Evolutionary conservation across 2,888 invertebrate genomes (phyloP), one percentile per base, ranked within the genome.

Genomic region (Melinopterus prodromus): DNA sequence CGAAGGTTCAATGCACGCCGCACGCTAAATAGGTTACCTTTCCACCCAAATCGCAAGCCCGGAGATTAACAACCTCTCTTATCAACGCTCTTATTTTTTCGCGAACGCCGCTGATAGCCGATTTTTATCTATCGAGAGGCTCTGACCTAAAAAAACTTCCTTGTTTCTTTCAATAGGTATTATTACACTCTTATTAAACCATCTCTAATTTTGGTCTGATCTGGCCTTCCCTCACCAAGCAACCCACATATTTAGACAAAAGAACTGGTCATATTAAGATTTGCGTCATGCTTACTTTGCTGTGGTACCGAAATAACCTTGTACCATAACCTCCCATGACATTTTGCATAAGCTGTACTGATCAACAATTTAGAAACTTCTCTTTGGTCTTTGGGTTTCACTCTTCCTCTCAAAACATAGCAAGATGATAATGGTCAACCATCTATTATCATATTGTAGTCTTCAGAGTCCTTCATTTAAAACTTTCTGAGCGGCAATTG

Each of bases 21-120:
- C 84, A 83, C 83, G 86, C 85, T 87, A 90, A 89, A 89, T 89
- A 88, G 90, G 90, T 89, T 90, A 88, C 88, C 88, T 88, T 87
- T 86, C 85, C 85, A 84, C 85, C 82, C 82, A 82, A 81, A 53
- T 53, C 53, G 53, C 53, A 53, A 26, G 26, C 26, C 26, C 26
- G 26, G 53, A 53, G 53, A 53, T 53, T 53, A 53, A 53, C 53
- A 53, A 53, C 53, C 53, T 53, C 53, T 53, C 53, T 53, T 53
- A 53, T 53, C 53, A 53, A 53, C 53, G 53, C 5, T 53, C 53
- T 53, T 53, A 53, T 53, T 53, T 53, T 53, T 53, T 53, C 5
- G 53, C 53, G 7, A 53, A 53, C 53, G 53, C 12, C 5, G 53
- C 53, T 53, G 53, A 53, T 53, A 53, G 53, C 53, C 53, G 53